Evolutionary conservation across 2,888 invertebrate species (phyloP), one percentile per base, ranked within the genome.

Genomic region (Ceriagrion tenellum): DNA sequence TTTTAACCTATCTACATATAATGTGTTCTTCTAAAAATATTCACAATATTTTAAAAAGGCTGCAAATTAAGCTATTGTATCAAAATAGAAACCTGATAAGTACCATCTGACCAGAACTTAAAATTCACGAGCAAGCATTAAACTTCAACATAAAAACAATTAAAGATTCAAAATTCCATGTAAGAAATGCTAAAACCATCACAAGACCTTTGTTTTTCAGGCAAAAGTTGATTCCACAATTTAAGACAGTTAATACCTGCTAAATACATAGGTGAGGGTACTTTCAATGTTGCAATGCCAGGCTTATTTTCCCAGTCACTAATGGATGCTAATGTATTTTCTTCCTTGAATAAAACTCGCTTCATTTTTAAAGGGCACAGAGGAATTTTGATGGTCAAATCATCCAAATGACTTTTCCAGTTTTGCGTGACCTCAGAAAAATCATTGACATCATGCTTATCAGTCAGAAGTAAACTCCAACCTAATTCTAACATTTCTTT

Each of bases 141-240:
- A 47, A 47, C 8, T 2, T 47, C 47, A 59, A 59, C 23, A 69
- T 12, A 69, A 69, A n/a, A n/a, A 18, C 12, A 35, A 18, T 81
- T 35, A 3, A 26, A 47, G 26, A 40, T n/a, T 63, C 97, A 97
- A 63, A 95, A 95, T 23, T 95, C 96, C 95, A 98, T 97, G 97
- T 98, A 98, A 96, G 97, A 98, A 96, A 98, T 97, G 97, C 96
- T 97, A 96, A 97, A 98, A 95, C 97, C 97, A 95, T 98, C 98
- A 26, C 97, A 97, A 95, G 97, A 97, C 55, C 97, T 97, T 96
- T 97, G 98, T 95, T 97, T 96, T 95, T 97, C 97, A 2, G 98
- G 98, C 95, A 98, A 97, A 96, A 97, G 97, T 95, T 97, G 96
- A 20, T 98, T 97, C 97, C 97, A 97, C 63, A 97, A 96, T 95